Evolutionary conservation across 53 echinoderm and acorn worm genomes (phyloP).

Genomic region (Holothuria leucospilota): DNA sequence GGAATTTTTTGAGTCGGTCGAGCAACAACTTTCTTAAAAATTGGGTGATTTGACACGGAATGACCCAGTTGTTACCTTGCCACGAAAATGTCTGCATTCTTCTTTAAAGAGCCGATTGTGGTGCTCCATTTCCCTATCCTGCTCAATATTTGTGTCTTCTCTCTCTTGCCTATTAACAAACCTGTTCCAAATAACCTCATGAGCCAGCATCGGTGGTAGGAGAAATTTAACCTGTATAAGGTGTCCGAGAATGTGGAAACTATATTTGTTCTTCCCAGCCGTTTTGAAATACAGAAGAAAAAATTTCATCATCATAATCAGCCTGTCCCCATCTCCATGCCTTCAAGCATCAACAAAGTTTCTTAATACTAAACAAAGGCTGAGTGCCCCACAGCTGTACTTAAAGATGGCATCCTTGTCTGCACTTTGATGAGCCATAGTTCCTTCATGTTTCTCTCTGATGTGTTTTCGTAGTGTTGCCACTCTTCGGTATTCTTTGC

Average conservation of each 20-base stretch:
- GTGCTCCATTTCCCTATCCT: conserved; percentile 64
- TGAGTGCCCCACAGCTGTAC: conserved; percentile 61
- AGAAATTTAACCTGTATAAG: conserved; percentile 63
- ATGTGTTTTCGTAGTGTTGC: neutral
- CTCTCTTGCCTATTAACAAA: conserved; percentile 57
- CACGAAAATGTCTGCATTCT: conserved; percentile 46
- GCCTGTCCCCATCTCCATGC: conserved; percentile 58
- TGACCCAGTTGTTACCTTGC: conserved; percentile 47
- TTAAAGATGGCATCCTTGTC: conserved; percentile 45
- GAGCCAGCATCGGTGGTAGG: conserved; percentile 65
- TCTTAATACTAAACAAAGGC: conserved; percentile 53
- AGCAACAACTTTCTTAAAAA: too few relatives aligned
- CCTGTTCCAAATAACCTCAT: conserved; percentile 70
- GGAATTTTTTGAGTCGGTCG: too few relatives aligned
- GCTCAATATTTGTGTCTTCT: conserved; percentile 55
- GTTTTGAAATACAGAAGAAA: conserved; percentile 50
- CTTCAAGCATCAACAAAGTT: conserved; percentile 59
- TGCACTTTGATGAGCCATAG: neutral
- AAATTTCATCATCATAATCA: conserved; percentile 54
- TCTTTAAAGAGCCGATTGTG: conserved; percentile 69
- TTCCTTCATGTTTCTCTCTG: neutral
- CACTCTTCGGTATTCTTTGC: conserved; percentile 21
- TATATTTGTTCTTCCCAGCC: conserved; percentile 60
- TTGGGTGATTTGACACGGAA: too few relatives aligned
- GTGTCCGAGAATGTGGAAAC: conserved; percentile 44